Base-by-base conservation (phyloP, 1,140 invertebrate genomes). In the Ectropis grisescens region DNA sequence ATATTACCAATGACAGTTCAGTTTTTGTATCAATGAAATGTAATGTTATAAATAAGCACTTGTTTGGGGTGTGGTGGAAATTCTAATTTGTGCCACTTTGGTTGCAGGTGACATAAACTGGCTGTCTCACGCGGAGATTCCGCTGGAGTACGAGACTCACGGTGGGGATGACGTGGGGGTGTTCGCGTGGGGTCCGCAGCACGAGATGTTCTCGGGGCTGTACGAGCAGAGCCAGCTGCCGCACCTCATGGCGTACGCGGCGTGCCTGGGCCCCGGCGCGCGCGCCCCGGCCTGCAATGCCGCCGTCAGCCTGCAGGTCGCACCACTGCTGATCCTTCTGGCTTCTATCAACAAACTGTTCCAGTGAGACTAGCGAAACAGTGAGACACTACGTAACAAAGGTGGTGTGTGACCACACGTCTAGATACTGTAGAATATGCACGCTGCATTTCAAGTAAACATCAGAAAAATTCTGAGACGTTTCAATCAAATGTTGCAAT, bases 101-200 rank as follows among this genome's bases (percentile, higher is more conserved):
- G 10, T 24, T 2, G 25, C 23, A 40, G 40, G 25, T 13, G 19
- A 28, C 70, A 81, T 44, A 70, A 76, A 2, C 56, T 64, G 1
- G 68, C 82, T 6, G 68, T 58, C 46, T 48, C 79, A 6, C 42
- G 37, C 16, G 71, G 83, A 5, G 68, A 38, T 38, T 12, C 37
- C 38, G 6, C 39, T 43, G 11, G 12, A 1, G 7, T 32, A 22
- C n/a, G 46, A 48, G 81, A 82, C 16, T 32, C 87, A 89, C 53
- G 87, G 86, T 8, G 87, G 87, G 8, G 87, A 89, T 15, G 87
- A 89, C 65, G 87, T 88, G 1, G 82, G 69, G 0, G 84, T 88
- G 6, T 88, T 83, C 47, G 82, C 86, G 10, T 60, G 49, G 2
- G 87, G 87, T 1, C 87, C 5, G 29, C 29, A n/a, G n/a, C n/a